phyloP scores from a whole-genome alignment of 2,113 vertebrate species.

The Oreochromis tanganicae region DNA sequence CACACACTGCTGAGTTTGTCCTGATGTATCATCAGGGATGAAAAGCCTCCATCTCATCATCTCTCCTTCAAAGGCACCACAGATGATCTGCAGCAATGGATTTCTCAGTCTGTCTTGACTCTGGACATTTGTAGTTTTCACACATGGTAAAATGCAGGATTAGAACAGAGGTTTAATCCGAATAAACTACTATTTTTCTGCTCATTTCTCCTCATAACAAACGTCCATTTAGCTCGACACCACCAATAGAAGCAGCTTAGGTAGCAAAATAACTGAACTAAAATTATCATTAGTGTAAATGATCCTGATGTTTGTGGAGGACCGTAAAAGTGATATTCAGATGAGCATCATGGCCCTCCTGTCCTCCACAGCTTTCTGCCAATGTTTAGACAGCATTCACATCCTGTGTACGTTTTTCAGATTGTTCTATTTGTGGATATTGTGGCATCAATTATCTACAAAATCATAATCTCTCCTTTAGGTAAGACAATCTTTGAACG shows the following conservation, averaged over 20 bases:
- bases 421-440: too few species aligned
- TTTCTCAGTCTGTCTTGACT: too few species aligned
- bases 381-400: not conserved
- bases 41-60: too few species aligned
- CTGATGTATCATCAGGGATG: too few species aligned
- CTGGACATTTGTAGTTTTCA: too few species aligned
- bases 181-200: not conserved
- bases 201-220: accelerated
- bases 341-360: not conserved
- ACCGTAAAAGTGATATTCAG: not conserved
- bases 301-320: not conserved
- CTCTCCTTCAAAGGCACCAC: too few species aligned
- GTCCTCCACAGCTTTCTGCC: not conserved
- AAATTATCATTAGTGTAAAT: not conserved
- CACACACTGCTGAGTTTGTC: too few species aligned
- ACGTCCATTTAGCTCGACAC: accelerated
- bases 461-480: too few species aligned
- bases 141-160: not conserved
- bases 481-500: not conserved
- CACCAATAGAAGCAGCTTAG: accelerated
- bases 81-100: too few species aligned
- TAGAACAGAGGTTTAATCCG: accelerated
- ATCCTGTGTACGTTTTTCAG: too few species aligned
- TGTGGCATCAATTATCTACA: too few species aligned
- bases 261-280: not conserved